phyloP scores from a whole-genome alignment of 2,797 vertebrate species.

The Taenioides sp. region DNA sequence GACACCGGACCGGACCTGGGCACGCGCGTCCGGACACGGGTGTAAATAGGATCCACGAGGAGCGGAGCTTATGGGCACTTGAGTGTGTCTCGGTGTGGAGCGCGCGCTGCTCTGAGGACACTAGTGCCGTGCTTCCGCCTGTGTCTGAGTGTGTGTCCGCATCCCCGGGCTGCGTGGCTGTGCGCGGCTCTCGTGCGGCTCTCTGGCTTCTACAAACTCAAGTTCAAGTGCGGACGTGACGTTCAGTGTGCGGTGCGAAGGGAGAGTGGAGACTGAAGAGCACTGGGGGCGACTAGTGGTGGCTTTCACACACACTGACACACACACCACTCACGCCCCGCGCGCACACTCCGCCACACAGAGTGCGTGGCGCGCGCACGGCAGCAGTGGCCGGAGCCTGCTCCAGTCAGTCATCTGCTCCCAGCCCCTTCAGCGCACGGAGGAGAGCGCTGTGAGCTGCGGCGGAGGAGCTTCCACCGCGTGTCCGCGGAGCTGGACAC shows the following conservation, averaged over 20 bases:
- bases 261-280: slow-evolving; percentile 94
- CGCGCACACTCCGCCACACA: slow-evolving; percentile 21
- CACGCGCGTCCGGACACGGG: slow-evolving; percentile 34
- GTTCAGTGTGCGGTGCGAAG: slow-evolving; percentile 96
- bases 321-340: slow-evolving; percentile 31
- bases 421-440: slow-evolving; percentile 9
- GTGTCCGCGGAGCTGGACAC: slow-evolving; percentile 27
- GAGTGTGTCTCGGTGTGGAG: slow-evolving; percentile 74
- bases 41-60: slow-evolving; percentile 68
- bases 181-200: slow-evolving; percentile 91
- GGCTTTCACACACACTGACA: slow-evolving; percentile 85
- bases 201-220: slow-evolving; percentile 97
- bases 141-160: slow-evolving; percentile 35
- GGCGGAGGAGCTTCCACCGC: slow-evolving; percentile 15
- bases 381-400: slow-evolving; percentile 55
- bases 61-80: slow-evolving; percentile 66
- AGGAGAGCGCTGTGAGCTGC: not conserved
- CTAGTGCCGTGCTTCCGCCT: slow-evolving; percentile 19
- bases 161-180: slow-evolving; percentile 83
- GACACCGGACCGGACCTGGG: slow-evolving; percentile 38
- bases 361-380: slow-evolving; percentile 29
- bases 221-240: slow-evolving; percentile 99
- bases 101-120: slow-evolving; percentile 68
- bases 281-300: slow-evolving; percentile 99
- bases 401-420: slow-evolving; percentile 29